Evolutionary conservation across 2,888 invertebrate species (phyloP).

Genomic region (Patella depressa): DNA sequence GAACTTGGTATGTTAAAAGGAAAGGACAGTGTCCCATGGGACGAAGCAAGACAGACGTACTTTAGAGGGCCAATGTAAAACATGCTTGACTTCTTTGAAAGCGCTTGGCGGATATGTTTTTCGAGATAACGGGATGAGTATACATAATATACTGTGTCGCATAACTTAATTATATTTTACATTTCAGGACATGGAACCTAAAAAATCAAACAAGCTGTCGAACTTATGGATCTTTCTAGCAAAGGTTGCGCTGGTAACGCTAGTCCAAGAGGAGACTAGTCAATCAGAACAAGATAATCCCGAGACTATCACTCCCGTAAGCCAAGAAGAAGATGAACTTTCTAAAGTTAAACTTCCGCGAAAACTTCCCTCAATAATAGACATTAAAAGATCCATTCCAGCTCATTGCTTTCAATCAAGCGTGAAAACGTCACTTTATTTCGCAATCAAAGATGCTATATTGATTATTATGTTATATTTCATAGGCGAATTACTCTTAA

Average conservation of each 20-base stretch:
- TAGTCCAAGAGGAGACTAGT: not conserved
- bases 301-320: not conserved
- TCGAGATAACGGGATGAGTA: not conserved
- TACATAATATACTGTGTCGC: not conserved
- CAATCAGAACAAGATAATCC: not conserved
- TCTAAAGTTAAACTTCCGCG: constrained; percentile 27
- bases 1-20: too few species aligned
- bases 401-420: constrained; percentile 54
- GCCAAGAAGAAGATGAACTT: not conserved
- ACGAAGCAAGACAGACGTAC: too few species aligned
- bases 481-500: constrained; percentile 26
- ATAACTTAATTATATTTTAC: not conserved
- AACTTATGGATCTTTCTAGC: not conserved
- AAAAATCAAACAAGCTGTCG: not conserved
- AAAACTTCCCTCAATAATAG: constrained; percentile 56
- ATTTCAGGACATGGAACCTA: not conserved
- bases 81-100: too few species aligned
- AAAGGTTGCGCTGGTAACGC: not conserved
- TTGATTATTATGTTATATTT: constrained; percentile 43
- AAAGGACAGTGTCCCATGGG: too few species aligned
- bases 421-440: constrained; percentile 51
- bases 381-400: constrained; percentile 59
- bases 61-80: too few species aligned
- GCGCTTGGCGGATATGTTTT: too few species aligned
- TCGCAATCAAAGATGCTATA: constrained; percentile 50